A percentile compares a stretch with the other conserved stretches of the same genome.
phyloP scores from a whole-genome alignment of 2,888 invertebrate genomes.

The Seira ritae region DNA sequence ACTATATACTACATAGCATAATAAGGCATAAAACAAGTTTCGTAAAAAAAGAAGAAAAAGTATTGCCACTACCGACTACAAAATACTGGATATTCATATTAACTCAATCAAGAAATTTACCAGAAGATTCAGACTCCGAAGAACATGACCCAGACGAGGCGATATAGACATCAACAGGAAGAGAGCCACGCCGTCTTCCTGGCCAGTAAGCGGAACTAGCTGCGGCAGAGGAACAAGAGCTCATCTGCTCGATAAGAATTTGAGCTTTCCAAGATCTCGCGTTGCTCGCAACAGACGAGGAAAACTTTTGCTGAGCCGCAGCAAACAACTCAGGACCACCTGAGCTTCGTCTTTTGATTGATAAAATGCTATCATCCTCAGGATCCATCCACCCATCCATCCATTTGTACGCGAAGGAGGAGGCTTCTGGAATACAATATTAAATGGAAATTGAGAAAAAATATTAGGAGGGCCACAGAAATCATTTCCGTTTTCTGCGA shows the following conservation, averaged over 20 bases:
- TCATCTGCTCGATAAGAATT: slow-evolving; percentile 71
- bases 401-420: slow-evolving; percentile 72
- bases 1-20: too few relatives aligned
- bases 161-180: slow-evolving; percentile 71
- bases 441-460: not conserved
- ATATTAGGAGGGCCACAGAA: too few relatives aligned
- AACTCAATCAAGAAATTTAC: slow-evolving; percentile 40
- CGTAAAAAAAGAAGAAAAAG: too few relatives aligned
- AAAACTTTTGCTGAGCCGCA: slow-evolving; percentile 67
- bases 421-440: slow-evolving; percentile 58
- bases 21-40: too few relatives aligned
- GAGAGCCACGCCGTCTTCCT: slow-evolving; percentile 71
- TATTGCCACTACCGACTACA: too few relatives aligned
- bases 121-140: slow-evolving; percentile 74
- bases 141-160: slow-evolving; percentile 73
- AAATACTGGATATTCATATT: too few relatives aligned
- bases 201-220: slow-evolving; percentile 67
- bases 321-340: slow-evolving; percentile 72
- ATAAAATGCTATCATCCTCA: slow-evolving; percentile 69
- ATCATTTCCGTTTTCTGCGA: not conserved
- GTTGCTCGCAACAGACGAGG: slow-evolving; percentile 57
- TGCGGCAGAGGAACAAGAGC: slow-evolving; percentile 57
- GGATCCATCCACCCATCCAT: slow-evolving; percentile 72
- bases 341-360: slow-evolving; percentile 72
- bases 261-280: slow-evolving; percentile 71